A percentile compares a stretch with the other conserved stretches of the same genome.
Conservation (phyloP, 2,113 vertebrate species). For the Archocentrus centrarchus region DNA sequence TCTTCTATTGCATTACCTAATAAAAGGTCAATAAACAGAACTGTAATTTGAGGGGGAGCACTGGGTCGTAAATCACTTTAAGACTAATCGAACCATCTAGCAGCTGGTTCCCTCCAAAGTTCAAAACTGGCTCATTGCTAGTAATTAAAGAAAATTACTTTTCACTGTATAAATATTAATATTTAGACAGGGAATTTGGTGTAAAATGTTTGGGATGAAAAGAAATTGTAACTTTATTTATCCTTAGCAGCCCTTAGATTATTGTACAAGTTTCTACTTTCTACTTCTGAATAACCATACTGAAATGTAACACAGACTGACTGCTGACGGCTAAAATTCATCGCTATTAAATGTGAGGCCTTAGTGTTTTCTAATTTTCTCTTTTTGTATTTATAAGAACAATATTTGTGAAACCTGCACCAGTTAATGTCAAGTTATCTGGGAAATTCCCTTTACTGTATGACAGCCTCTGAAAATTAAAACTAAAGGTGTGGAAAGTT, state of each 20-base stretch:
- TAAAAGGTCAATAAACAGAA: slow-evolving; percentile 1
- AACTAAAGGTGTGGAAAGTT: neutral
- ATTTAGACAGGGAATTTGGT: neutral
- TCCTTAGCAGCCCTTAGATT: neutral
- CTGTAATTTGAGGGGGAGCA: neutral
- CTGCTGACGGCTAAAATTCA: neutral
- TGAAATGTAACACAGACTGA: neutral
- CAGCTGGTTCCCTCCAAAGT: too few relatives aligned
- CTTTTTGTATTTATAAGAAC: neutral
- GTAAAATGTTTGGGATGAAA: neutral
- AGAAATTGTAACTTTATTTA: neutral
- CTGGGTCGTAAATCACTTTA: neutral
- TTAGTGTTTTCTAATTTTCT: neutral
- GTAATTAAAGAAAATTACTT: slow-evolving; percentile 11
- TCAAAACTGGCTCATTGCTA: neutral
- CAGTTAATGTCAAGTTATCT: neutral
- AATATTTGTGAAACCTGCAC: neutral
- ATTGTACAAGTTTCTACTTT: neutral
- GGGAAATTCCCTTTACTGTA: neutral
- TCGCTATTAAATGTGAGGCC: neutral
- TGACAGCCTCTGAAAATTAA: neutral
- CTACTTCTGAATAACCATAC: neutral
- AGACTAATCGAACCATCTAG: too few relatives aligned
- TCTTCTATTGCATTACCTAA: neutral
- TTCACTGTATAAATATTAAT: slow-evolving; percentile 5